phyloP scores from a whole-genome alignment of 1,140 invertebrate species.

The Eriosoma lanigerum region DNA sequence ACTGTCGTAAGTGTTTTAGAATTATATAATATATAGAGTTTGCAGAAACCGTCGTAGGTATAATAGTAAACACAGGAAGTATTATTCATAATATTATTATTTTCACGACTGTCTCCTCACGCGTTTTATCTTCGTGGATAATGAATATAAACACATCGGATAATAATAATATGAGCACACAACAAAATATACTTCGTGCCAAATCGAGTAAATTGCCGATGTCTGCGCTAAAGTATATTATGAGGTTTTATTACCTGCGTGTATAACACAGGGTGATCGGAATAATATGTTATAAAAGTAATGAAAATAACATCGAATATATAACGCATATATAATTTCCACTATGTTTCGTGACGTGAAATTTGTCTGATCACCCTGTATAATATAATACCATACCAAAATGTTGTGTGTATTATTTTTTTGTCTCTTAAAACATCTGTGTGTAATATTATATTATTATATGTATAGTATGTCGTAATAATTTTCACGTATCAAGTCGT shows the following conservation, averaged over 20 bases:
- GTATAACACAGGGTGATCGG: too few species aligned
- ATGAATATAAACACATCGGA: neutral
- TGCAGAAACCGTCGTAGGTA: too few species aligned
- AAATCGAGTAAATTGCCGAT: slow-evolving; percentile 7
- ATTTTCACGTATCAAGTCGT: neutral
- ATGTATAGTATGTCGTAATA: neutral
- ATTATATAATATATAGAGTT: neutral
- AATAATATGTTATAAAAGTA: too few species aligned
- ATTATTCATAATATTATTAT: neutral
- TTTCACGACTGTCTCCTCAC: neutral
- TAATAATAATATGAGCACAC: neutral
- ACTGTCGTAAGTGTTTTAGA: neutral
- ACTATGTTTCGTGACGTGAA: too few species aligned
- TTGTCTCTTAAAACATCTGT: neutral
- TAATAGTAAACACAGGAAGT: neutral
- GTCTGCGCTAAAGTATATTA: neutral
- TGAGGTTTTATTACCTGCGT: neutral
- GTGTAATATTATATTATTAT: too few species aligned
- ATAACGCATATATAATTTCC: too few species aligned
- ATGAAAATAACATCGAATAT: too few species aligned
- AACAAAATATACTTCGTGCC: slow-evolving; percentile 18
- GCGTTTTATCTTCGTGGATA: slow-evolving; percentile 1
- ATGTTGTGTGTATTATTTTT: too few species aligned
- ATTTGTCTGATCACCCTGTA: too few species aligned
- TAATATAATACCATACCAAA: too few species aligned